phyloP scores from a whole-genome alignment of 2,888 invertebrate genomes.

The Ichneumoninae sp. region DNA sequence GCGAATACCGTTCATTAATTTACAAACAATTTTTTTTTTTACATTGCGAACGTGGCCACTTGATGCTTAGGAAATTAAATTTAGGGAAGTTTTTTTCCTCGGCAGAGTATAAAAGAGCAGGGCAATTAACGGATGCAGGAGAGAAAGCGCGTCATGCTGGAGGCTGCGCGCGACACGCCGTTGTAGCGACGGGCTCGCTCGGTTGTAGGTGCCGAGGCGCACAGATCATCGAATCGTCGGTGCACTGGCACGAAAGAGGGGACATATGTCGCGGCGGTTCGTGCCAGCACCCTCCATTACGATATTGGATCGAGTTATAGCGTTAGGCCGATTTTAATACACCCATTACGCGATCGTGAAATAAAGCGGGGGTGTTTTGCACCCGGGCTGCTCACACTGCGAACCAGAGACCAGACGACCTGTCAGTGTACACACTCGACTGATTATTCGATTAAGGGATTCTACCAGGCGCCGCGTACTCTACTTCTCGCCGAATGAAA shows the following conservation, averaged over 20 bases:
- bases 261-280: conserved; percentile 80
- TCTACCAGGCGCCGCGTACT: conserved; percentile 12
- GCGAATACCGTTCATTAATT: too few species aligned
- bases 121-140: conserved; percentile 54
- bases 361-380: conserved; percentile 53
- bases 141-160: conserved; percentile 19
- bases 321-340: conserved; percentile 74
- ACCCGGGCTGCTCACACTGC: background rate
- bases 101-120: conserved; percentile 59
- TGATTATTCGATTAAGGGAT: conserved; percentile 57
- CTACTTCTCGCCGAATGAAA: conserved; percentile 47
- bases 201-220: conserved; percentile 50
- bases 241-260: conserved; percentile 78
- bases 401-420: conserved; percentile 55
- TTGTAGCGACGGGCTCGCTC: conserved; percentile 53
- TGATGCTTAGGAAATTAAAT: background rate
- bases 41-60: too few species aligned
- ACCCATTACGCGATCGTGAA: conserved; percentile 64
- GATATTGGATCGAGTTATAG: conserved; percentile 78
- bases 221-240: conserved; percentile 80
- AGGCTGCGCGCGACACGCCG: conserved; percentile 46
- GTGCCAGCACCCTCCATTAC: conserved; percentile 79
- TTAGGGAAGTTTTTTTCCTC: background rate
- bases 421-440: conserved; percentile 55
- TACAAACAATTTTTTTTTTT: too few species aligned